Evolutionary conservation across 2,797 vertebrate genomes (phyloP).

Genomic region (Cryptoprocta ferox): DNA sequence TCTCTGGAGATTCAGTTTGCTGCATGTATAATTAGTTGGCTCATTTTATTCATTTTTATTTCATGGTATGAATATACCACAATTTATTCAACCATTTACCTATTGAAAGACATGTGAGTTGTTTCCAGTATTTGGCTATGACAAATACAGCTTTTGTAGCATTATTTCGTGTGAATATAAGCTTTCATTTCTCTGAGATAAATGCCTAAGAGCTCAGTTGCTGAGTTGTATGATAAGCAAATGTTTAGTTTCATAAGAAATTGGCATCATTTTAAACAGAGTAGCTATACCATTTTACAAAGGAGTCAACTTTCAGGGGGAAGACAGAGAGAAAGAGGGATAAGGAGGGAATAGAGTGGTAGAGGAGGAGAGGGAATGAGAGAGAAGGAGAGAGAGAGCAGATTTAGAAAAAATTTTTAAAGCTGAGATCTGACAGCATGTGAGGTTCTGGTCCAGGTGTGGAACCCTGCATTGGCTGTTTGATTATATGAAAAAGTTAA

Average conservation of each 20-base stretch:
- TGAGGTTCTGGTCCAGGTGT: background rate
- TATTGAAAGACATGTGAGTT: background rate
- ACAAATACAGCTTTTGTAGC: background rate
- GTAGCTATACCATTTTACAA: background rate
- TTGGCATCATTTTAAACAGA: background rate
- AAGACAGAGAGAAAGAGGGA: background rate
- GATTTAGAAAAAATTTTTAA: background rate
- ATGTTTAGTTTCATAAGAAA: background rate
- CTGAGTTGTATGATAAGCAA: background rate
- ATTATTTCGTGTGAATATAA: background rate
- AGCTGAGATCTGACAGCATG: background rate
- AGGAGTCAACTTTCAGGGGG: background rate
- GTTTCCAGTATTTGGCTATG: background rate
- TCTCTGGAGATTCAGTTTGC: background rate
- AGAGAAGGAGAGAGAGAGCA: background rate
- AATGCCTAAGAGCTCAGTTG: background rate
- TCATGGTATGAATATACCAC: background rate
- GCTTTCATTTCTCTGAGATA: constrained; percentile 4
- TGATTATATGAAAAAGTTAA: background rate
- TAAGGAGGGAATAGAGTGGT: background rate
- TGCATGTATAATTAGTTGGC: background rate
- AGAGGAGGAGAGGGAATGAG: background rate
- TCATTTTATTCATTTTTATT: background rate
- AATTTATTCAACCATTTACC: background rate
- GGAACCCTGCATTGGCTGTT: background rate